phyloP scores from a whole-genome alignment of 2,888 invertebrate species.

The Horisme vitalbata region DNA sequence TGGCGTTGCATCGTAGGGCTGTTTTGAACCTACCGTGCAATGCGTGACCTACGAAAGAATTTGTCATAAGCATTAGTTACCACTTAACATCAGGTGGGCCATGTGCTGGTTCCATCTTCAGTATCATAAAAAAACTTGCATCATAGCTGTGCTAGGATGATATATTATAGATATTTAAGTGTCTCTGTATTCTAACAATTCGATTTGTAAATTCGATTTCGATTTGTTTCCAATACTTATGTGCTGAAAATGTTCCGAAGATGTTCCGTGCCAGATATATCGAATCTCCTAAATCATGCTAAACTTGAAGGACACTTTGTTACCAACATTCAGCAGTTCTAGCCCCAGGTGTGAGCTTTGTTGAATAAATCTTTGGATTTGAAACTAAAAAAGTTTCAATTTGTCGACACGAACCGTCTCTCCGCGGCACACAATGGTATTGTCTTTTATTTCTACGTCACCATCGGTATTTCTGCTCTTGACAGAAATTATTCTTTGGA shows the following conservation, averaged over 20 bases:
- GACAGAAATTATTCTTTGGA: constrained; percentile 41
- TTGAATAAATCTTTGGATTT: constrained; percentile 15
- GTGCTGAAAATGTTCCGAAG: background rate
- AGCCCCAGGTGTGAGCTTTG: constrained; percentile 11
- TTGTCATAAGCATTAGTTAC: no score
- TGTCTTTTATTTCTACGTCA: constrained; percentile 34
- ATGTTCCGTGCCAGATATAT: background rate
- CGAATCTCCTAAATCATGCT: constrained; percentile 8
- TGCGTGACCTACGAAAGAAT: no score
- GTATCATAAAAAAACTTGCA: no score
- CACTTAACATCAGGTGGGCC: no score
- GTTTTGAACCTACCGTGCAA: no score
- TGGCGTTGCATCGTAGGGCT: no score
- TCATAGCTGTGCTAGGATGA: no score
- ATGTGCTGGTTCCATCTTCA: no score
- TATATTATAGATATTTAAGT: no score
- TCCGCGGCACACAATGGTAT: constrained; percentile 8
- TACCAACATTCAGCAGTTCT: constrained; percentile 1
- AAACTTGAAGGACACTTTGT: constrained; percentile 11
- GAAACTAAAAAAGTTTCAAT: constrained; percentile 32
- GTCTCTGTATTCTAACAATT: no score
- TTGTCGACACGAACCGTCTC: constrained; percentile 36
- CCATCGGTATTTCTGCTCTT: constrained; percentile 38
- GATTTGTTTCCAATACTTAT: no score
- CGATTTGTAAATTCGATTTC: no score